Evolutionary conservation across 2,113 vertebrate genomes (phyloP), one percentile per base, ranked within the genome.

Genomic region (Eudyptes chrysolophus): DNA sequence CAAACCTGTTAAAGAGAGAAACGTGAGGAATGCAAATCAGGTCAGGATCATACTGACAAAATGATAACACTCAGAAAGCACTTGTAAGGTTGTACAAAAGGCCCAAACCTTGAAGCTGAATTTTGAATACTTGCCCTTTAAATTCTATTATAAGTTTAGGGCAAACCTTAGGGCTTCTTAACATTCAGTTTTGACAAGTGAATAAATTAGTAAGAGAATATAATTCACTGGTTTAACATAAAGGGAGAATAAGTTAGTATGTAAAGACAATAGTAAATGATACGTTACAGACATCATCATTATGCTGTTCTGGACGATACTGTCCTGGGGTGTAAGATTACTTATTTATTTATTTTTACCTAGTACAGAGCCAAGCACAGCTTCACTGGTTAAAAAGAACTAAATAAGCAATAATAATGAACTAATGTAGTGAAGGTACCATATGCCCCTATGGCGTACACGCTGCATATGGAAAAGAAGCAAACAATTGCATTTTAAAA

Each of bases 61-160:
- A 95, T 42, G 16, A 32, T 91, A 92, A 87, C 54, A 46, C 66
- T 77, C 40, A 58, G 61, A 84, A 94, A 82, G 44, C 36, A 79
- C 77, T 85, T 92, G 87, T 97, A 93, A 93, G 84, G 61, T 89
- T 96, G 65, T 76, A 48, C 30, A 68, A 91, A 96, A 95, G 84
- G 86, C 95, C 84, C 87, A 80, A 58, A 94, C 57, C 81, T 95
- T 79, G 66, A 79, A 94, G 70, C 22, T 95, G 89, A 89, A 85
- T 91, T 96, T 96, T 82, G 89, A 97, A 87, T 77, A 65, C 16
- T 82, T 94, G 70, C 87, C 93, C 91, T 97, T 97, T 96, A 94
- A 94, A 91, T 93, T 94, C 87, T 89, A 32, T 94, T 84, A 62
- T n/a, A 92, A 92, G 78, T 91, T 94, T 92, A 89, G 91, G 62